phyloP scores from a whole-genome alignment of 2,888 invertebrate species.

The Bimastos eiseni region DNA sequence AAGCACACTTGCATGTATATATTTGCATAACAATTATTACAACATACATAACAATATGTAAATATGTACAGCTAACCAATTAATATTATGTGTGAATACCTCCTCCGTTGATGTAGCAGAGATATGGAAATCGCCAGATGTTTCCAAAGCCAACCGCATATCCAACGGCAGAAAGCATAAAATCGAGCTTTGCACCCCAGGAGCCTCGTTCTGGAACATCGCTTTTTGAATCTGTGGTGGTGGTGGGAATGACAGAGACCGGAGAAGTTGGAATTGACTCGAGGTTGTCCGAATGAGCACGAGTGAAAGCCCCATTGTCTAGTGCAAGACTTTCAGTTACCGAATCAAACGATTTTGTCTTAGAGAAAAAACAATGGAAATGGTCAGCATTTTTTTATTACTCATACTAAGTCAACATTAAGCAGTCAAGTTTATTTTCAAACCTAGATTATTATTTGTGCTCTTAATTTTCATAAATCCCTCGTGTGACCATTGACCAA shows the following conservation, averaged over 20 bases:
- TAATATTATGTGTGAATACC: constrained; percentile 37
- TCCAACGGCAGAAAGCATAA: constrained; percentile 39
- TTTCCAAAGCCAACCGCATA: constrained; percentile 38
- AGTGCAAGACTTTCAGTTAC: neutral
- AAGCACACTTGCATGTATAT: too few relatives aligned
- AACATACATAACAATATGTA: too few relatives aligned
- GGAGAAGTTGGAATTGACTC: neutral
- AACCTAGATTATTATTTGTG: neutral
- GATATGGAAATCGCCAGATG: constrained; percentile 44
- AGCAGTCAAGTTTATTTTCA: neutral
- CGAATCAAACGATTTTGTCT: neutral
- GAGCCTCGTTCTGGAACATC: constrained; percentile 25
- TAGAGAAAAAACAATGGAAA: neutral
- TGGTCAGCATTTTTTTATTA: neutral
- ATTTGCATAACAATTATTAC: neutral
- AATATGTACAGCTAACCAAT: too few relatives aligned
- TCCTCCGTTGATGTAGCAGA: constrained; percentile 49
- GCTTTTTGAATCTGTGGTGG: neutral
- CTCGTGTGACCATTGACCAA: too few relatives aligned
- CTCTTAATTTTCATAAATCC: neutral
- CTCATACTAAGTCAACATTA: neutral
- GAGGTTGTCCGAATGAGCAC: neutral
- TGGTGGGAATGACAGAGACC: neutral
- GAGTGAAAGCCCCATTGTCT: neutral
- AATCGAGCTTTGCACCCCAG: constrained; percentile 34